Evolutionary conservation across 2,888 invertebrate species (phyloP).

Genomic region (Himalopsyche japonica): DNA sequence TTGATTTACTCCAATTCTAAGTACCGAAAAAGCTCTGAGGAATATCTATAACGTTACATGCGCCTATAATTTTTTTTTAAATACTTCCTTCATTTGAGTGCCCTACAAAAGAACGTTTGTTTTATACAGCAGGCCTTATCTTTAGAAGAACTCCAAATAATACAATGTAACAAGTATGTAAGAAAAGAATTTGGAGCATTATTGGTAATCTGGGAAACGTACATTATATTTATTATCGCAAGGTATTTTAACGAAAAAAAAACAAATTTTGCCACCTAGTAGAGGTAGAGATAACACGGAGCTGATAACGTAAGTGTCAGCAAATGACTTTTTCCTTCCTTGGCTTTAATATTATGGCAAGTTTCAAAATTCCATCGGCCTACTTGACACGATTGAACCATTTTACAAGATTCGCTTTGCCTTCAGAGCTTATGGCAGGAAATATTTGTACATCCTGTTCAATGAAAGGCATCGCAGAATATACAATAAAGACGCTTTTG

Average conservation of each 20-base stretch:
- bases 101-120: background rate
- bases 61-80: too few species aligned
- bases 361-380: background rate
- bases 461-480: background rate
- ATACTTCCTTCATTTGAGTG: too few species aligned
- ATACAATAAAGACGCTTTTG: too few species aligned
- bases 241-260: background rate
- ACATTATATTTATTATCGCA: background rate
- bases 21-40: too few species aligned
- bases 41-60: too few species aligned
- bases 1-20: too few species aligned
- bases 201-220: background rate
- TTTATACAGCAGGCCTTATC: background rate
- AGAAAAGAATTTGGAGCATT: background rate
- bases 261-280: background rate
- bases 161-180: background rate
- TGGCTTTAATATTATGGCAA: background rate
- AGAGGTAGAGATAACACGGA: background rate
- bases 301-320: background rate
- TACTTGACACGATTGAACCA: background rate
- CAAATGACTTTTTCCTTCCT: background rate
- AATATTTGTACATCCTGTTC: background rate
- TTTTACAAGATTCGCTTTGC: background rate
- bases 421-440: background rate
- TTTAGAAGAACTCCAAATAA: background rate